Percentiles rank a stretch among this genome's conserved stretches.
These are phyloP conservation scores for Mormyrus hasselquistii DNA, from an alignment of 2,797 vertebrate species.

Conservation along the genomic window DNA sequence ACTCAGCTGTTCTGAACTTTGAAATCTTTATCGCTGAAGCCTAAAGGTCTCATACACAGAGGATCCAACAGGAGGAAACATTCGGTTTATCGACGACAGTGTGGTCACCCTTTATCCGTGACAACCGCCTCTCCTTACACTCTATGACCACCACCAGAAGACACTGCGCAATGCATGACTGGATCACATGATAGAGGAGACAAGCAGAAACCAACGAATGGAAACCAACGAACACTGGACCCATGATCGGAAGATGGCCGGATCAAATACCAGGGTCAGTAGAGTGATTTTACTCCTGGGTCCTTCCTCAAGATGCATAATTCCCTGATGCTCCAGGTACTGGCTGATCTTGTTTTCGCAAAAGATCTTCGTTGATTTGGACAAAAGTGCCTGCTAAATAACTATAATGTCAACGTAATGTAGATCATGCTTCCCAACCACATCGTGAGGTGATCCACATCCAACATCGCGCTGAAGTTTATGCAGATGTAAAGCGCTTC, in stretches of 20 bases:
- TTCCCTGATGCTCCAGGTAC: background rate
- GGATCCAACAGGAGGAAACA: background rate
- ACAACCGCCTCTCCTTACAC: background rate
- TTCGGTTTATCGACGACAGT: background rate
- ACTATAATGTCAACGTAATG: background rate
- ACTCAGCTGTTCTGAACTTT: background rate
- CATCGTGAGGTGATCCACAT: background rate
- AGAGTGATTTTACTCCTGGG: background rate
- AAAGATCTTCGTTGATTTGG: background rate
- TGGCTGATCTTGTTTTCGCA: background rate
- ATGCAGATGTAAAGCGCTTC: background rate
- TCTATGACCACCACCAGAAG: background rate
- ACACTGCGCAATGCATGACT: background rate
- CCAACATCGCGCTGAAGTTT: background rate
- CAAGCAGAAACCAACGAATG: background rate
- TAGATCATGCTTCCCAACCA: background rate
- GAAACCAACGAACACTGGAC: background rate
- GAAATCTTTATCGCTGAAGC: background rate
- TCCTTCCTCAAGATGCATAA: background rate
- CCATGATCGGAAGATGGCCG: background rate
- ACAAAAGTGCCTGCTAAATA: background rate
- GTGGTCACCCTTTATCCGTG: background rate
- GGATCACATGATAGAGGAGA: background rate
- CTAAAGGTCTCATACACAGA: background rate
- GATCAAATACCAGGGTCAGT: background rate